Conservation (phyloP, 1,140 invertebrate genomes). For the Heliconius hewitsoni region DNA sequence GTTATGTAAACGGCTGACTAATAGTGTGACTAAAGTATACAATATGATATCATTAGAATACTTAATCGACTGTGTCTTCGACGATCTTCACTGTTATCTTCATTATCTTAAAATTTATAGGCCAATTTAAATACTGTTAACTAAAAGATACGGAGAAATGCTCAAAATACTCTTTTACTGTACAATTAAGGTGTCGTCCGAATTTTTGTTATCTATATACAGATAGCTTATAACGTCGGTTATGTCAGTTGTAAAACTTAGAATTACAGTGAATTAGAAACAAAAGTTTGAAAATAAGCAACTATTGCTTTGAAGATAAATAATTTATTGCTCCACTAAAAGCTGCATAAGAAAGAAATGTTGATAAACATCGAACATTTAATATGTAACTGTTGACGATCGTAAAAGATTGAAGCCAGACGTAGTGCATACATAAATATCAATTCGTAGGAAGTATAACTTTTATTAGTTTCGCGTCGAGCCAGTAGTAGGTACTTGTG, state of each 20-base stretch:
- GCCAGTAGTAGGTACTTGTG: constrained; percentile 48
- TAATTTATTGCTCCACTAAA: constrained; percentile 78
- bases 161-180: constrained; percentile 40
- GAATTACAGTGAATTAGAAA: constrained; percentile 66
- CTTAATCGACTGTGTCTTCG: constrained; percentile 54
- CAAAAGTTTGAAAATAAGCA: constrained; percentile 78
- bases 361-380: constrained; percentile 81
- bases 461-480: constrained; percentile 70
- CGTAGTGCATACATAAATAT: constrained; percentile 71
- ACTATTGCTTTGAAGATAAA: constrained; percentile 76
- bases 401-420: constrained; percentile 78
- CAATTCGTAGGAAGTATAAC: constrained; percentile 73
- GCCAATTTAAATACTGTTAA: constrained; percentile 44
- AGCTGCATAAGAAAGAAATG: constrained; percentile 80
- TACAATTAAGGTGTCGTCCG: background rate
- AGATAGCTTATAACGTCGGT: constrained; percentile 57
- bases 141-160: background rate
- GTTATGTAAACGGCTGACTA: constrained; percentile 62
- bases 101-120: constrained; percentile 55
- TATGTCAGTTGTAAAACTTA: constrained; percentile 64
- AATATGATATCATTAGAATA: constrained; percentile 65
- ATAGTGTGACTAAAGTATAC: constrained; percentile 48
- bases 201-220: background rate
- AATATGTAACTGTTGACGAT: constrained; percentile 81
- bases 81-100: constrained; percentile 55